Conservation (phyloP, 2,113 vertebrate genomes). For the Ictalurus punctatus region DNA sequence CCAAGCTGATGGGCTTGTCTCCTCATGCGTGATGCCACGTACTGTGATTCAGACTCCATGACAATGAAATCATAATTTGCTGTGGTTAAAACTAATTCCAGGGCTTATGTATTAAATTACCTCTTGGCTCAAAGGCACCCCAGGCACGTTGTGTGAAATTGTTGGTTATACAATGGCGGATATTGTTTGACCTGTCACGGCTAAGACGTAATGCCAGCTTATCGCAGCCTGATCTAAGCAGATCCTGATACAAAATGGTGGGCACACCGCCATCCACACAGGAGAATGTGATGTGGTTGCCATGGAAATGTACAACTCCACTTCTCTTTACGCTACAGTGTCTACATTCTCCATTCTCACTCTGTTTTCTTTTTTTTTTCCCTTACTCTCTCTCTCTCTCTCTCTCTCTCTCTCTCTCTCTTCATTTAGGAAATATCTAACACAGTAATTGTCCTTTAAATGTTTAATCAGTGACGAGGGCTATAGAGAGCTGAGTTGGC, state of each 20-base stretch:
- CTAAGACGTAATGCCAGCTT: constrained; percentile 30
- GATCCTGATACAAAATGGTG: constrained; percentile 55
- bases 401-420: constrained; percentile 18
- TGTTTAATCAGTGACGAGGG: constrained; percentile 47
- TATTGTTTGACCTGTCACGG: constrained; percentile 41
- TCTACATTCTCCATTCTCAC: constrained; percentile 32
- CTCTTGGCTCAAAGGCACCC: constrained; percentile 47
- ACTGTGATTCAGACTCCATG: constrained; percentile 47
- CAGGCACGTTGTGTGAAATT: constrained; percentile 40
- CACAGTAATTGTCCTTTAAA: constrained; percentile 42
- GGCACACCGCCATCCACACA: constrained; percentile 8
- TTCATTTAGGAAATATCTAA: constrained; percentile 37
- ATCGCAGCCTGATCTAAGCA: constrained; percentile 37
- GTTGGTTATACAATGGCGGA: constrained; percentile 34
- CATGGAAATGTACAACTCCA: constrained; percentile 52
- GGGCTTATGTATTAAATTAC: constrained; percentile 53
- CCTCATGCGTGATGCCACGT: constrained; percentile 50
- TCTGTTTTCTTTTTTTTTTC: constrained; percentile 5
- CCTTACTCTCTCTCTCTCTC: constrained; percentile 32
- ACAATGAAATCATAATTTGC: constrained; percentile 58
- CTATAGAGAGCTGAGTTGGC: constrained; percentile 19
- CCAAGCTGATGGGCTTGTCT: constrained; percentile 46
- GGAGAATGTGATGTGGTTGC: constrained; percentile 49
- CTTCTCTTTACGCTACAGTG: constrained; percentile 25
- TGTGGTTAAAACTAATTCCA: constrained; percentile 56